Base-by-base conservation (phyloP, 2,888 invertebrate species). In the Pyrochroa serraticornis region DNA sequence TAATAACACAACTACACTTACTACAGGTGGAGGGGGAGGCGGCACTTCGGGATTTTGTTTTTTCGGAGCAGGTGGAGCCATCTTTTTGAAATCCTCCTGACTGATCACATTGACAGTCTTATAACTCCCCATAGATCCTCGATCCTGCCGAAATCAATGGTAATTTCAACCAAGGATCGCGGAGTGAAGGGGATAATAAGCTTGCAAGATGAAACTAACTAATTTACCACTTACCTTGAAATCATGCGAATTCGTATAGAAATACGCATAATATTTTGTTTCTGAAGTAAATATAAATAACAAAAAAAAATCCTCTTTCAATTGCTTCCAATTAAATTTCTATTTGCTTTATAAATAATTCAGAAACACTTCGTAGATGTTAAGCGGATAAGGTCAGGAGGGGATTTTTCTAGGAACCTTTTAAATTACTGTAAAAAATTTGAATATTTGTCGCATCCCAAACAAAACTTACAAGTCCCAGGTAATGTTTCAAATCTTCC, bases 101-200 rank as follows among this genome's bases (percentile, higher is more conserved):
- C 89, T 88, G 71, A 97, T 93, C 60, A 96, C 81, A 65, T 91
- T 93, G 37, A 97, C 92, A 0, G 94, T 95, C 76, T 92, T 90
- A 80, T 92, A 92, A 67, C 85, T 87, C 57, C 82, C 83, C 44
- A 79, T 76, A 14, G 80, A 77, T 9, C 81, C 79, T 38, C 82
- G 80, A 70, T 83, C 83, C 75, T 84, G 63, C 14, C 22, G 33
- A 42, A 53, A 39, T 46, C 37, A 52, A 5, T 22, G 22, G 22
- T 22, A 22, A 22, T 22, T 22, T 22, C 22, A 22, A 22, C 22
- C 22, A 22, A 22, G 5, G 22, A 22, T 22, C 22, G 5, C 22
- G 22, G 22, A 22, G 22, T 22, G 22, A 22, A 22, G 22, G 5
- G 22, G 22, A 22, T 3, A 5, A 22, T 22, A 5, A 22, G 5